A percentile compares a stretch with the other conserved stretches of the same genome.
Evolutionary conservation across 2,113 vertebrate species (phyloP).

Genomic region (Lipophrys pholis): DNA sequence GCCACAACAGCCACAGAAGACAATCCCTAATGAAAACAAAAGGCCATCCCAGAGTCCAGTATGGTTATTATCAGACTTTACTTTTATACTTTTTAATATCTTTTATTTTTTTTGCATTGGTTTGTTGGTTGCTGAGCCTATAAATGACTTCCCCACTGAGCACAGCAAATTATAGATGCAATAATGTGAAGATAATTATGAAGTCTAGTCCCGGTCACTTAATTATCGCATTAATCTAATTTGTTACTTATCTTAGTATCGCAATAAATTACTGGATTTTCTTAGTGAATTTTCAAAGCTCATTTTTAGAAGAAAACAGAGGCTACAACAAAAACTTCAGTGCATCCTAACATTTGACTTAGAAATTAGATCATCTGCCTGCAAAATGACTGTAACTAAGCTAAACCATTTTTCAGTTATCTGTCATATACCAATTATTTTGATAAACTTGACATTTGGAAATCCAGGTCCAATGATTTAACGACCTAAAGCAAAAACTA

Average conservation of each 20-base stretch:
- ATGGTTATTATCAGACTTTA: not conserved
- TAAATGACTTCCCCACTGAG: not conserved
- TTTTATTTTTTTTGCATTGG: not conserved
- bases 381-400: too few species aligned
- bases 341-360: too few species aligned
- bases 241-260: not conserved
- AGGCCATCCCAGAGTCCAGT: not conserved
- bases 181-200: not conserved
- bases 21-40: constrained; percentile 13
- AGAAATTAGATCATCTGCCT: too few species aligned
- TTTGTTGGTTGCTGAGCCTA: not conserved
- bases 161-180: not conserved
- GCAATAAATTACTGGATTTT: not conserved
- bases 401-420: too few species aligned
- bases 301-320: too few species aligned
- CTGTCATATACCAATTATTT: too few species aligned
- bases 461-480: too few species aligned
- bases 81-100: too few species aligned
- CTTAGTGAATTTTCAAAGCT: not conserved
- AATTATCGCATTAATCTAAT: not conserved
- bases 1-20: constrained; percentile 13
- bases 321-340: too few species aligned
- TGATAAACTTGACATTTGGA: too few species aligned
- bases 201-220: not conserved
- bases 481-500: too few species aligned